Evolutionary conservation across 2,113 vertebrate species (phyloP), one percentile per base, ranked within the genome.

Genomic region (Rhineura floridana): DNA sequence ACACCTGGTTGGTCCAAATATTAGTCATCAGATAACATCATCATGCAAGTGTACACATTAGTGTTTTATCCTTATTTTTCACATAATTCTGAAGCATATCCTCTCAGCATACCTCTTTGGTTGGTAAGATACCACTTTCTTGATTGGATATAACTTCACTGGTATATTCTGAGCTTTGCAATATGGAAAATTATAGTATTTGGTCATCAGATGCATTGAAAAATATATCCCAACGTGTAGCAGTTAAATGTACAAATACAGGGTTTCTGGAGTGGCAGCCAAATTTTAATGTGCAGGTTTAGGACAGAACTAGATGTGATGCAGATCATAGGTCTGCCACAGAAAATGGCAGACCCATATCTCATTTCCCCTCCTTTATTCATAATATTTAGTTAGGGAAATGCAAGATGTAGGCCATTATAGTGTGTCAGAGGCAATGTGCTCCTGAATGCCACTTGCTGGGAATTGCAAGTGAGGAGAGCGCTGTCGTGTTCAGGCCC

Each of bases 111-210:
- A 39, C 83, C n/a, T 72, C 48, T 73, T 84, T 73, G 67, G 21
- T 46, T 72, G 82, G 46, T 72, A 84, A 84, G 72, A 70, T 42
- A 59, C 36, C 12, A 73, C 83, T 73, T 55, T 42, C 69, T 42
- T 73, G 52, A 73, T 72, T 73, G 69, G 28, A 21, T 33, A 84
- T 50, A 84, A 84, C 83, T 73, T 55, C 59, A n/a, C 48, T 39
- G n/a, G 33, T 23, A 21, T 72, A 72, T 50, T 46, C 46, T 72
- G 48, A 84, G 82, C 65, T 70, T 70, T 84, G 65, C 70, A 84
- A 70, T 70, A 36, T 25, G 36, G 82, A 84, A 84, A 84, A 84
- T 84, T 84, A 84, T 84, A 84, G 67, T 73, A 73, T 39, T 84
- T 84, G 48, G 67, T 25, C n/a, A 44, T 39, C 33, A 70, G 67